Conservation (phyloP, 2,888 invertebrate genomes). For the Eupithecia inturbata region DNA sequence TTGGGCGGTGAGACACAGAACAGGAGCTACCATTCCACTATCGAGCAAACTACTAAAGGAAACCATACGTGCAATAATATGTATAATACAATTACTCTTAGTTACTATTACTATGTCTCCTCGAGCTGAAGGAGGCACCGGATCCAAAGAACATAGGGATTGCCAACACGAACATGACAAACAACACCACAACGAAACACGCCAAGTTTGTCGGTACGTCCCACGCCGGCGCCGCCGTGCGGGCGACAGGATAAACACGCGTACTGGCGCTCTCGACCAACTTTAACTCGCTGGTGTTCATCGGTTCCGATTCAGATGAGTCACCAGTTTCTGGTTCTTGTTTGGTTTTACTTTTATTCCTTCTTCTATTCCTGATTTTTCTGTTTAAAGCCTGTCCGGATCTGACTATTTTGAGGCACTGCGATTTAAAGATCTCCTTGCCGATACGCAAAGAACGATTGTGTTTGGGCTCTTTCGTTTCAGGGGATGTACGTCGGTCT, state of each 20-base stretch:
- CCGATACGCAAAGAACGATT: not conserved
- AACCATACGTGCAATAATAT: conserved; percentile 28
- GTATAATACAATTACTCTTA: conserved; percentile 53
- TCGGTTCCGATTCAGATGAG: not conserved
- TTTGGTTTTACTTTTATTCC: not conserved
- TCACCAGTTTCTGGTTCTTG: not conserved
- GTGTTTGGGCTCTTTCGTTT: not conserved
- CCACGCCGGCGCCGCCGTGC: not conserved
- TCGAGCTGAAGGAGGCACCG: not conserved
- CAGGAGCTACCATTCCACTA: not conserved
- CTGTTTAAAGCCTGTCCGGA: not conserved
- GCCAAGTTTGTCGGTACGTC: no score
- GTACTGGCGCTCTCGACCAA: not conserved
- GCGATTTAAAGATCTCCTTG: not conserved
- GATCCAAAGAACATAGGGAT: not conserved
- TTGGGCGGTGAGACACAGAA: no score
- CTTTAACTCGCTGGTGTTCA: not conserved
- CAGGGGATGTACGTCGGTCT: not conserved
- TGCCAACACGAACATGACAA: not conserved
- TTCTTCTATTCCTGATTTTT: not conserved
- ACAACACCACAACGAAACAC: not conserved
- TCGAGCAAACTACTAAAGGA: not conserved
- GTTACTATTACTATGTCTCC: conserved; percentile 14
- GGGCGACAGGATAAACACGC: not conserved
- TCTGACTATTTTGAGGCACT: not conserved